Base-by-base conservation (phyloP, 1,140 invertebrate genomes). In the Pygmarrhopalites habei region DNA sequence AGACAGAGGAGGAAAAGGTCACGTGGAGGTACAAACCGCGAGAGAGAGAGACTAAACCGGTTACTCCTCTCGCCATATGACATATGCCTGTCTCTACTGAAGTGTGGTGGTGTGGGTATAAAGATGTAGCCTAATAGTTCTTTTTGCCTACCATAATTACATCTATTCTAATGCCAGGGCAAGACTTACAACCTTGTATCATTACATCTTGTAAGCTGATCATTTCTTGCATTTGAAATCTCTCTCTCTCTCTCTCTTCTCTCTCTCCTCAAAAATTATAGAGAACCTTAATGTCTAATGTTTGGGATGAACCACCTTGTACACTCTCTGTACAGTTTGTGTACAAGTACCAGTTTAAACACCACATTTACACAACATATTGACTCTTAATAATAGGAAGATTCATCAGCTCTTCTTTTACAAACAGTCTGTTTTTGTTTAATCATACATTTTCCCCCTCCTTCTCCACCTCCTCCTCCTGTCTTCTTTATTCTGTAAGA, bases 41-140 rank as follows among this genome's bases (percentile, higher is more conserved):
- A 51, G 53, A 65, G 60, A 60, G 59, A 35, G 32, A 35, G n/a
- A n/a, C n/a, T n/a, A n/a, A n/a, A 35, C 32, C 32, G 32, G 32
- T 35, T 35, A 15, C 32, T 35, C 15, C 32, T 35, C 32, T 62
- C 29, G 28, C 57, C 57, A 53, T 66, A 62, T 62, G 64, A 66
- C 64, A 66, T 66, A 35, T 66, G 60, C 60, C 60, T 66, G 64
- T 66, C 64, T 66, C 59, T 62, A 62, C 64, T 65, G 47, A 66
- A 66, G 64, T 66, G 64, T 58, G n/a, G n/a, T n/a, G n/a, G n/a
- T n/a, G n/a, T n/a, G n/a, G n/a, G 64, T 60, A 62, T 66, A 57
- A 66, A 66, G 64, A 62, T 62, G 64, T 61, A 61, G n/a, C 43
- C 51, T 66, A 57, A 62, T 66, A 62, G 55, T 46, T 49, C 58